phyloP scores from a whole-genome alignment of 2,113 vertebrate species.

The Oophaga pumilio region DNA sequence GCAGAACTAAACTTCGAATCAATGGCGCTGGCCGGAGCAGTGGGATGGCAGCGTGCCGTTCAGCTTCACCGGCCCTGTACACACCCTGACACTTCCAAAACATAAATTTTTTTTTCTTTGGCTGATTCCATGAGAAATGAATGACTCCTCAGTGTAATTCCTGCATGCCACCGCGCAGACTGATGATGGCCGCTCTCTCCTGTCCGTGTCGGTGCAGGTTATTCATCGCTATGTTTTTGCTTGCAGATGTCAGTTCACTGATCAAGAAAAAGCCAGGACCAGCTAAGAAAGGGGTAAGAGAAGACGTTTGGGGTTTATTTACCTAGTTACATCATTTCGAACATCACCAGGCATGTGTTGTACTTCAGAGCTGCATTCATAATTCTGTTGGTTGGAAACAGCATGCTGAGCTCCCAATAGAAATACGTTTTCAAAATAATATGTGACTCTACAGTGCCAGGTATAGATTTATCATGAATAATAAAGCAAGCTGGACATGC shows the following conservation, averaged over 20 bases:
- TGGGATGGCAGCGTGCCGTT: not conserved
- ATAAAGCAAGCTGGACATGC: not conserved
- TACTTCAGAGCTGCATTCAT: not conserved
- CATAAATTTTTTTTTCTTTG: not conserved
- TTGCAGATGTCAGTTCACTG: constrained; percentile 73
- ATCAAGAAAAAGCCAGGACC: constrained; percentile 79
- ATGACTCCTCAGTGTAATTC: not conserved
- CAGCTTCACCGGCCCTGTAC: not conserved
- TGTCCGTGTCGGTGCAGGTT: too few species aligned
- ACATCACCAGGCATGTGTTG: too few species aligned
- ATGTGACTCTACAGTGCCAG: too few species aligned
- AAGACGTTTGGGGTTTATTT: not conserved
- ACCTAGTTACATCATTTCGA: too few species aligned
- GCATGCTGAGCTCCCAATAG: too few species aligned
- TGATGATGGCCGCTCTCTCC: not conserved
- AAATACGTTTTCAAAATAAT: too few species aligned
- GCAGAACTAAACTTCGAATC: not conserved
- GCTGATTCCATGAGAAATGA: not conserved
- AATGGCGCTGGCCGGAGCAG: not conserved
- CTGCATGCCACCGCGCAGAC: not conserved
- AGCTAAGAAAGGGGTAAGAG: constrained; percentile 76
- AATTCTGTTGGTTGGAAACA: not conserved
- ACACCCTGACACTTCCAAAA: not conserved
- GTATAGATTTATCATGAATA: too few species aligned
- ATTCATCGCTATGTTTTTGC: constrained; percentile 38